These are phyloP conservation scores for Tupaia tana DNA, from an alignment of 2,113 vertebrate species.

Conservation along the genomic window DNA sequence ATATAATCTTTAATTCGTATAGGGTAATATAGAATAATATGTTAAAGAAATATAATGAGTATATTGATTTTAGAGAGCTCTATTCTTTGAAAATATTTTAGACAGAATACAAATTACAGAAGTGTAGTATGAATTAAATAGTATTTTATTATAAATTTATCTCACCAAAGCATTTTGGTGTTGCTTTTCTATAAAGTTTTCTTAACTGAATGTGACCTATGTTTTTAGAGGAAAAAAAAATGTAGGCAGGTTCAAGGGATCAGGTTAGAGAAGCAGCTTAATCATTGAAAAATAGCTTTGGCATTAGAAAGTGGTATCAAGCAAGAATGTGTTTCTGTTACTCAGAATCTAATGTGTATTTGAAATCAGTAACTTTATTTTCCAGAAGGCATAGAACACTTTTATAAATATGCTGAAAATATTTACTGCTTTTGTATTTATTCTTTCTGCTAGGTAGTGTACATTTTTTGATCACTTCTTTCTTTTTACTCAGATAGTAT, in stretches of 20 bases:
- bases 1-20: conserved; percentile 2
- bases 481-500: not conserved
- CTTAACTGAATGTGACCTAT: not conserved
- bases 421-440: not conserved
- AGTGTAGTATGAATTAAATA: not conserved
- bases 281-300: conserved; percentile 22
- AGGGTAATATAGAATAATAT: not conserved
- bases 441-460: not conserved
- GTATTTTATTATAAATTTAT: conserved; percentile 6
- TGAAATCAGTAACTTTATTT: conserved; percentile 6
- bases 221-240: not conserved
- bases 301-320: conserved; percentile 10
- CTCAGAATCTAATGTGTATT: conserved; percentile 30
- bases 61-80: conserved; percentile 16
- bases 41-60: conserved; percentile 35
- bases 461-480: conserved; percentile 24
- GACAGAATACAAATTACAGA: not conserved
- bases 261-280: conserved; percentile 30
- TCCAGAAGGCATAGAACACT: not conserved
- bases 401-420: not conserved
- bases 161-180: conserved; percentile 2
- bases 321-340: conserved; percentile 26
- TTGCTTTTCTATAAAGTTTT: not conserved
- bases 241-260: not conserved
- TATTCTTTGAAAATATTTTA: conserved; percentile 37